Evolutionary conservation across 1,140 invertebrate genomes (phyloP), one percentile per base, ranked within the genome.

Genomic region (Andricus grossulariae): DNA sequence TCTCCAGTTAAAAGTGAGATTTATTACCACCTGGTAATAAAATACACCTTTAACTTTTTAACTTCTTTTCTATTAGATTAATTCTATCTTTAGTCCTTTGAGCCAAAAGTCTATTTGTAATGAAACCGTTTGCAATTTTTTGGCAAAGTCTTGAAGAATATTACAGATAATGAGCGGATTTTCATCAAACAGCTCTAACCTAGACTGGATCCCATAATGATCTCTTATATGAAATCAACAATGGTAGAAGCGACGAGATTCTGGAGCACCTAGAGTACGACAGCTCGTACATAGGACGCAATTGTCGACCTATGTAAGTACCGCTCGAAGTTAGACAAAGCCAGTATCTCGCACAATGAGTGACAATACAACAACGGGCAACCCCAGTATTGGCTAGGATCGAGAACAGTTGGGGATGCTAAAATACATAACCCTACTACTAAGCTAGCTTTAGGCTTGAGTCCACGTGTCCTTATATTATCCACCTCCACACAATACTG

Each of bases 271-370:
- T 70, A 18, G 71, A 76, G 80, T 76, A 77, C 76, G 3, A 19
- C 55, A 25, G 18, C 55, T 25, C 55, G 55, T 57, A 21, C 10
- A 11, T 21, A 77, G 73, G 73, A 80, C 72, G 83, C 71, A 80
- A 83, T 85, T 85, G 79, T 85, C 78, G 76, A 57, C 70, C 72
- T 81, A 32, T 32, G 25, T 32, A 80, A 81, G 76, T 83, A 78
- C 57, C 79, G 80, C 72, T 82, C 71, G 77, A 84, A 84, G 83
- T 84, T 85, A 80, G 82, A 85, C 79, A 87, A 84, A 85, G 73
- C 80, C 72, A 18, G 50, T 55, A 55, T 49, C 55, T 82, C 52
- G 78, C 72, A 84, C 83, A 82, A 83, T 84, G 82, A 74, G 78
- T 77, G 82, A 84, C 81, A 87, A 84, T 85, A 76, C 79, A 77